These are phyloP conservation scores for Rhinogobio ventralis DNA, from an alignment of 2,797 vertebrate genomes.

Conservation along the genomic window DNA sequence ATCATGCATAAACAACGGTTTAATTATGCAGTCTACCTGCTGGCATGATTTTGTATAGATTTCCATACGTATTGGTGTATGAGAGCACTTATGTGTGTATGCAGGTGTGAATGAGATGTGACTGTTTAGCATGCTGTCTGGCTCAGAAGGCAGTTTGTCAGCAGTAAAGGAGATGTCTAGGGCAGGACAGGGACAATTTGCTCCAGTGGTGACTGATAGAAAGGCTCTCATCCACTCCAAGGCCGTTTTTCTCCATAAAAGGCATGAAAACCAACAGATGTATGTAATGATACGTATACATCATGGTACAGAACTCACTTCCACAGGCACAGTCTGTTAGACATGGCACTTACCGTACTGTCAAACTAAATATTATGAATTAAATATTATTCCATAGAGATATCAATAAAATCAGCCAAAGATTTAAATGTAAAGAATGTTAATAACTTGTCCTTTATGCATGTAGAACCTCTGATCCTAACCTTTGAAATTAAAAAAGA, in stretches of 20 bases:
- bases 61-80: neutral
- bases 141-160: slow-evolving; percentile 44
- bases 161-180: slow-evolving; percentile 35
- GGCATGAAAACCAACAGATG: slow-evolving; percentile 6
- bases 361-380: neutral
- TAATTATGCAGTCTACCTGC: neutral
- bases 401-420: neutral
- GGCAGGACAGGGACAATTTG: slow-evolving; percentile 29
- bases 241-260: slow-evolving; percentile 41
- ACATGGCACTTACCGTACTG: neutral
- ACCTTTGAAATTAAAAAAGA: neutral
- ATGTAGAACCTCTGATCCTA: neutral
- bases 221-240: slow-evolving; percentile 17
- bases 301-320: neutral
- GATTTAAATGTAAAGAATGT: neutral
- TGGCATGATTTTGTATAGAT: neutral
- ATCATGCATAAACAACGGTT: neutral
- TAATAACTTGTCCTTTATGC: neutral
- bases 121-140: slow-evolving; percentile 4
- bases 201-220: slow-evolving; percentile 43
- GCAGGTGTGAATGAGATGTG: slow-evolving; percentile 5
- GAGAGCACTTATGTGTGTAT: neutral
- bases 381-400: neutral
- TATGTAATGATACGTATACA: slow-evolving; percentile 15
- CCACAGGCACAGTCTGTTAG: neutral